Evolutionary conservation across 2,797 vertebrate species (phyloP).

Genomic region (Tenualosa thibaudeaui): DNA sequence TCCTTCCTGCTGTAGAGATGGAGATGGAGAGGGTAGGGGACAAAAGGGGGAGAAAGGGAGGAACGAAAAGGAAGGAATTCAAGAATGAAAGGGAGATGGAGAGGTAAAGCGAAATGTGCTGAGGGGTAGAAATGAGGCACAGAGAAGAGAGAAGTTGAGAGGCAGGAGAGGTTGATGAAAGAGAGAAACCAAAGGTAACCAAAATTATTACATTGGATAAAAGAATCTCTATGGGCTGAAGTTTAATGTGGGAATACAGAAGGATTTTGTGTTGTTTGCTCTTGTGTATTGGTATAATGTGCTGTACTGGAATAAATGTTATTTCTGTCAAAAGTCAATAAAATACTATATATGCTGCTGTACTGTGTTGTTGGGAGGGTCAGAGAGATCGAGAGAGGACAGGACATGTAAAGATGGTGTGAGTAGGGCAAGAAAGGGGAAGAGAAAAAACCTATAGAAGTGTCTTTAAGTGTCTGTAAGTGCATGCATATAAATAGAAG

Average conservation of each 20-base stretch:
- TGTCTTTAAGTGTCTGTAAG: background rate
- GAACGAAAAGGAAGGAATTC: background rate
- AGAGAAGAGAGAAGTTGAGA: background rate
- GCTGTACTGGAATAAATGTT: too few species aligned
- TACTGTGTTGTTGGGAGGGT: background rate
- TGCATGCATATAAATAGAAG: constrained; percentile 15
- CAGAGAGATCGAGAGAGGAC: background rate
- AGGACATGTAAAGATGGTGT: background rate
- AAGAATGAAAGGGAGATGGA: background rate
- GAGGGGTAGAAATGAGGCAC: background rate
- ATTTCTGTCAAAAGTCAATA: too few species aligned
- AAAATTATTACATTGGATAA: background rate
- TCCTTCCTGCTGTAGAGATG: background rate
- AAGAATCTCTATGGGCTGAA: too few species aligned
- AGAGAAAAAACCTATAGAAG: background rate
- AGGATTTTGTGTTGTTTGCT: too few species aligned
- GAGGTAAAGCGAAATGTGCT: background rate
- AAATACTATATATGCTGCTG: too few species aligned
- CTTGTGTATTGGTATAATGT: too few species aligned
- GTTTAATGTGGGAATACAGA: too few species aligned
- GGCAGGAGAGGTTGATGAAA: background rate
- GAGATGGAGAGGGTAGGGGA: background rate
- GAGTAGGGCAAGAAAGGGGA: background rate
- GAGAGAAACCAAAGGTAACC: background rate
- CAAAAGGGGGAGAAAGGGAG: background rate